Percentiles rank a stretch among this genome's conserved stretches.
Evolutionary conservation across 2,888 invertebrate genomes (phyloP).

Genomic region (Volucella zonaria): DNA sequence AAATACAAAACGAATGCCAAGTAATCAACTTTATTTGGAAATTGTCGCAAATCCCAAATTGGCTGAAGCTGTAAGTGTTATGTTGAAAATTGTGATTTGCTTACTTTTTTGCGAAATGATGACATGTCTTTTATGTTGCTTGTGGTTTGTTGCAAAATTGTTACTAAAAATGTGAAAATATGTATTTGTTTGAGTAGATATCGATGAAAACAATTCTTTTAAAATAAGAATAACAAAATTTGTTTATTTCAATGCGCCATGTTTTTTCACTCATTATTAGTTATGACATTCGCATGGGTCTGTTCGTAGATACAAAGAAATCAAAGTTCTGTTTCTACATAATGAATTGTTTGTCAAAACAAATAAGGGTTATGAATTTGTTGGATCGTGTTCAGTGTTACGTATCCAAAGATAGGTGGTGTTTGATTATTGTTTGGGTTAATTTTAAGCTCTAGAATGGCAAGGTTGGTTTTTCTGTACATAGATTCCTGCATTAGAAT

Average conservation of each 20-base stretch:
- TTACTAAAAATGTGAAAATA: conserved; percentile 22
- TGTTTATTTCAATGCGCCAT: conserved; percentile 71
- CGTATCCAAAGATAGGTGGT: too few species aligned
- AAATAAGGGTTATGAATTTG: too few species aligned
- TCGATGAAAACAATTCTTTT: conserved; percentile 42
- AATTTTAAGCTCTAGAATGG: too few species aligned
- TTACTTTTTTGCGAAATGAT: conserved; percentile 70
- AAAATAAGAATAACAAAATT: conserved; percentile 25
- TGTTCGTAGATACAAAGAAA: conserved; percentile 15
- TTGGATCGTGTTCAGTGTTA: too few species aligned
- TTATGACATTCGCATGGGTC: conserved; percentile 51
- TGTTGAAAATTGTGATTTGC: conserved; percentile 12
- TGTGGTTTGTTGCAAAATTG: neutral
- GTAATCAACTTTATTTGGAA: conserved; percentile 51
- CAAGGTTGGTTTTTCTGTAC: too few species aligned
- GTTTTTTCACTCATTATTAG: conserved; percentile 44
- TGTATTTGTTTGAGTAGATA: conserved; percentile 8
- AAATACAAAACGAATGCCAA: conserved; percentile 36
- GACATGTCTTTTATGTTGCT: conserved; percentile 5
- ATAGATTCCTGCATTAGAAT: too few species aligned
- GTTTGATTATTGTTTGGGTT: too few species aligned
- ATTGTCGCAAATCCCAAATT: conserved; percentile 56
- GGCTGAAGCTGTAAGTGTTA: conserved; percentile 56
- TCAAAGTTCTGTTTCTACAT: neutral
- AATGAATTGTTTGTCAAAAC: too few species aligned